Percentiles rank a stretch among this genome's conserved stretches.
These are phyloP conservation scores for Upupa epops DNA, from an alignment of 2,113 vertebrate genomes.

Conservation along the genomic window DNA sequence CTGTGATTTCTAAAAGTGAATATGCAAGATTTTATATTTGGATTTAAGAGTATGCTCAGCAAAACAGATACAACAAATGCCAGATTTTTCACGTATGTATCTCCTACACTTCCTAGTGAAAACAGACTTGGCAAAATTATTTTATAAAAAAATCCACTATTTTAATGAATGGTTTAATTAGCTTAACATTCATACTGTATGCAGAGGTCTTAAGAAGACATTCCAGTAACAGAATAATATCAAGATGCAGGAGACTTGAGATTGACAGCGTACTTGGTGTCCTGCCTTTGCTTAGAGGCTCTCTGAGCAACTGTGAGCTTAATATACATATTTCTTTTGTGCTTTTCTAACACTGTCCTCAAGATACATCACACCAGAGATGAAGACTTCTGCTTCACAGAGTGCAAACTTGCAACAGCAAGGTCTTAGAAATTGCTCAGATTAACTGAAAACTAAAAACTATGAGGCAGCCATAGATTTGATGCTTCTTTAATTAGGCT, in stretches of 20 bases:
- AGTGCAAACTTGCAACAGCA: not conserved
- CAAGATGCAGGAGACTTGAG: not conserved
- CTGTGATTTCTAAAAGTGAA: constrained; percentile 8
- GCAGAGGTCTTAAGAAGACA: not conserved
- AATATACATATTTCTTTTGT: accelerated
- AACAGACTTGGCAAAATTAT: not conserved
- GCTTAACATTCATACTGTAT: constrained; percentile 17
- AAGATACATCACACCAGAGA: not conserved
- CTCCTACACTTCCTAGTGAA: constrained; percentile 18
- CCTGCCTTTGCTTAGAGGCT: not conserved
- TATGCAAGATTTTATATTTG: not conserved
- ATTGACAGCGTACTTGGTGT: not conserved
- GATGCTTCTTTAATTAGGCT: not conserved
- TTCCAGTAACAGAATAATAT: not conserved
- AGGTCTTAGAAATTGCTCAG: not conserved
- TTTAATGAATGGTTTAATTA: not conserved
- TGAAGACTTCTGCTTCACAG: not conserved
- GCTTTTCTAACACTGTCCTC: not conserved
- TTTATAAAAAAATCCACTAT: not conserved
- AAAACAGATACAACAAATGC: not conserved
- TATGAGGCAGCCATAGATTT: not conserved
- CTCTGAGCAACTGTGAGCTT: not conserved
- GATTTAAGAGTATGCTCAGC: not conserved
- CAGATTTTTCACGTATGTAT: not conserved
- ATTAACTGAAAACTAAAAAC: not conserved